Evolutionary conservation across 2,113 vertebrate genomes (phyloP), one percentile per base, ranked within the genome.

Genomic region (Salvelinus namaycush): DNA sequence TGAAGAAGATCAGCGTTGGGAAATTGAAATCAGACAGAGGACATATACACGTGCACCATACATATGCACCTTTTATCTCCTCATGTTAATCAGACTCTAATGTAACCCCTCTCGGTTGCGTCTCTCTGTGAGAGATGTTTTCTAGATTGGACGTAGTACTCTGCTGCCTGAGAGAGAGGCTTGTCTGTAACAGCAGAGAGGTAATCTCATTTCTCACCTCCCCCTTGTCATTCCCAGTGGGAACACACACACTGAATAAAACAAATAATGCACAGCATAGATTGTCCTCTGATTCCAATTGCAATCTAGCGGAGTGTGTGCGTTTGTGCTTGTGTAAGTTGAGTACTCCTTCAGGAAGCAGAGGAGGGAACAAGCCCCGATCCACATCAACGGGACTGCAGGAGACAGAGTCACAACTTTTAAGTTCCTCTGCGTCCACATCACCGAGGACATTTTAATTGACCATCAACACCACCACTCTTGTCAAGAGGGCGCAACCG

Each of bases 131-230:
- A 81, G 71, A 78, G 76, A 73, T 70, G 57, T 83, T 72, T 87
- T 44, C 67, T 72, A 80, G 81, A 87, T 88, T 86, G 83, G 76
- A 65, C 76, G 76, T 1, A 76, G 70, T 75, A 76, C 76, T 79
- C 68, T 79, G 82, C 70, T 13, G 59, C n/a, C 34, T 31, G 70
- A 24, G 77, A 78, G 54, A 76, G 74, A 18, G 71, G 54, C 73
- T 54, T 44, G 67, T 72, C 69, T 74, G 16, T 44, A 78, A 31
- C 70, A 24, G 74, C 54, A 49, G 54, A 74, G 62, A 48, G 27
- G 27, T 80, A 80, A 84, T 78, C 29, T 65, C 26, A 69, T 76
- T 71, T 27, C 24, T 68, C 18, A 6, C 27, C 22, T 49, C 69
- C 44, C 66, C 20, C 64, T 29, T 31, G 8, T 11, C 26, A 60